A percentile compares a stretch with the other conserved stretches of the same genome.
These are phyloP conservation scores for Psilopsiagon aurifrons DNA, from an alignment of 2,113 vertebrate species.

Conservation along the genomic window DNA sequence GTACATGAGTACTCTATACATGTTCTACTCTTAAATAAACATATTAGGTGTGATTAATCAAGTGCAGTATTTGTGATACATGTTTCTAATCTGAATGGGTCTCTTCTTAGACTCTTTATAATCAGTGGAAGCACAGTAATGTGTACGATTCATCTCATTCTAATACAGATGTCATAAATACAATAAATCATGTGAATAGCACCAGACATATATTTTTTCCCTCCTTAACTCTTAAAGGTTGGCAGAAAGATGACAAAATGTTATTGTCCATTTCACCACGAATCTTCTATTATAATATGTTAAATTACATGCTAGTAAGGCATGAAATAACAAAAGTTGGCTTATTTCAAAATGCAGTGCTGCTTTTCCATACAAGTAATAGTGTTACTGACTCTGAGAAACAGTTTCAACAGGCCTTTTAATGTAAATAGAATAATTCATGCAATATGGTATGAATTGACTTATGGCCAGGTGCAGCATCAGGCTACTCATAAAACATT, in stretches of 20 bases:
- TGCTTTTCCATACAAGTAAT: background rate
- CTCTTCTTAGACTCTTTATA: background rate
- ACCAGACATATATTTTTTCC: background rate
- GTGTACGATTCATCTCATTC: background rate
- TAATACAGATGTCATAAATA: background rate
- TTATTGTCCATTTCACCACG: background rate
- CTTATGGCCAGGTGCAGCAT: background rate
- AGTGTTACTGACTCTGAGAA: background rate
- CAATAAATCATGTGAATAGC: background rate
- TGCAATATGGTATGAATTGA: background rate
- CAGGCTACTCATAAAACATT: background rate
- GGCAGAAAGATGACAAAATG: background rate
- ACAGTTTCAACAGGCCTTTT: background rate
- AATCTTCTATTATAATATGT: background rate
- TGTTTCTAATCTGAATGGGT: background rate
- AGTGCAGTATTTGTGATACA: background rate
- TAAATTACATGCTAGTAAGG: background rate
- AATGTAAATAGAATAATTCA: background rate
- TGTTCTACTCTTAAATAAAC: background rate
- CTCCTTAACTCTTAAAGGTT: background rate
- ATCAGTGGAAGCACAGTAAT: background rate
- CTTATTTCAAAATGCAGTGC: background rate
- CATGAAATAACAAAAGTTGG: background rate
- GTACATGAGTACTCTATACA: background rate
- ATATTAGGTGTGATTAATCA: background rate